Evolutionary conservation across 2,113 vertebrate genomes (phyloP).

Genomic region (Cyprinodon brontotheroides): DNA sequence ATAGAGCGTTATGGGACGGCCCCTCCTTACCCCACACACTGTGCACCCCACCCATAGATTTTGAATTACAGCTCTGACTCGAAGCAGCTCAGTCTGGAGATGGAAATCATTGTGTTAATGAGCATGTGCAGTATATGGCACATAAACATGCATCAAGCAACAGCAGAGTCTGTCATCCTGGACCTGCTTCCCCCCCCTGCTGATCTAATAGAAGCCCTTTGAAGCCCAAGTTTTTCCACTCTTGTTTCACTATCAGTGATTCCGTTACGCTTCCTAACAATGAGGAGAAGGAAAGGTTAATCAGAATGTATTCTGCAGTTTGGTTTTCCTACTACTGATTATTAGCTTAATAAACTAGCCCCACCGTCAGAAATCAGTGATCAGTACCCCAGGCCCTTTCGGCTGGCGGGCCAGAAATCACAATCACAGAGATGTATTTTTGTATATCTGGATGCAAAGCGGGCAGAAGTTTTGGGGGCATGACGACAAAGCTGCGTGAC

Average conservation of each 20-base stretch:
- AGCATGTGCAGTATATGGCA: conserved; percentile 48
- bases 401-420: too few relatives aligned
- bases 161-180: conserved; percentile 50
- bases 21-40: conserved; percentile 34
- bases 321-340: too few relatives aligned
- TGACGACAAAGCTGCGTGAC: too few relatives aligned
- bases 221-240: conserved; percentile 41
- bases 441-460: too few relatives aligned
- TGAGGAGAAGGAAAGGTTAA: background rate
- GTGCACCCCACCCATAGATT: conserved; percentile 5
- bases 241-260: background rate
- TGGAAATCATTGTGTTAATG: conserved; percentile 20
- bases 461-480: too few relatives aligned
- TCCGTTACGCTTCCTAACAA: too few relatives aligned
- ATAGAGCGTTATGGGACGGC: conserved; percentile 44
- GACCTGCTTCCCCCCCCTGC: conserved; percentile 22
- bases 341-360: too few relatives aligned
- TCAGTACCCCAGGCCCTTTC: too few relatives aligned
- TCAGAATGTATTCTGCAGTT: background rate
- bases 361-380: too few relatives aligned
- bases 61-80: conserved; percentile 3
- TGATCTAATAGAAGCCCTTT: conserved; percentile 50
- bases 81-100: background rate
- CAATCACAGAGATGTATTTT: too few relatives aligned
- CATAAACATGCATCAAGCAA: conserved; percentile 1